Evolutionary conservation across 1,140 invertebrate genomes (phyloP), one percentile per base, ranked within the genome.

Genomic region (Cydia fagiglandana): DNA sequence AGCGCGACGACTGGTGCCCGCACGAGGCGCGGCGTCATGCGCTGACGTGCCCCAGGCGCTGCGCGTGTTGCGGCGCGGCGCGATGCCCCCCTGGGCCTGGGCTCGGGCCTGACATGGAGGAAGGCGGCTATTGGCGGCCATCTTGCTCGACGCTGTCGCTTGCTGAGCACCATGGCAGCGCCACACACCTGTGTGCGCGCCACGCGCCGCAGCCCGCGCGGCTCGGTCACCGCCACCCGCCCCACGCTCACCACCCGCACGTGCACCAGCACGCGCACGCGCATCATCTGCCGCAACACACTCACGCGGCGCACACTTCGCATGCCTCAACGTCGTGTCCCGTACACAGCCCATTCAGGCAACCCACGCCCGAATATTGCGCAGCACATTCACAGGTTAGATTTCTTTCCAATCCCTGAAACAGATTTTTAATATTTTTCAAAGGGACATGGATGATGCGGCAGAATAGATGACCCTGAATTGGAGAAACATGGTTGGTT

Each of bases 1-100:
- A 91, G 90, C 87, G 90, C 77, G 90, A 92, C 85, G 88, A 90
- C 77, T 91, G 89, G 89, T 92, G 90, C 88, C 85, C 84, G 90
- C 89, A 92, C 86, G 89, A 91, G 89, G 89, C 89, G 85, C 86
- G 89, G 80, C 88, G 88, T 78, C 90, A 91, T 89, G 89, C 89
- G 86, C 84, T 91, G 90, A 92, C 90, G 88, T 91, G 90, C 81
- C 83, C 84, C 64, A 81, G 88, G 88, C 90, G 89, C 85, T 91
- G 90, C 90, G 90, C 88, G 80, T 91, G 89, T 85, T 91, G 89
- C 75, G 88, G 88, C 86, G 90, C 88, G 83, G 86, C 89, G 90
- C 88, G 88, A 91, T 91, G 89, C 85, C 85, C 88, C 76, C 85
- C 84, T 61, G 85, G 80, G 64, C 64, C 30, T n/a, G 56, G 20